Base-by-base conservation (phyloP, 2,113 vertebrate species). In the Centropristis striata region DNA sequence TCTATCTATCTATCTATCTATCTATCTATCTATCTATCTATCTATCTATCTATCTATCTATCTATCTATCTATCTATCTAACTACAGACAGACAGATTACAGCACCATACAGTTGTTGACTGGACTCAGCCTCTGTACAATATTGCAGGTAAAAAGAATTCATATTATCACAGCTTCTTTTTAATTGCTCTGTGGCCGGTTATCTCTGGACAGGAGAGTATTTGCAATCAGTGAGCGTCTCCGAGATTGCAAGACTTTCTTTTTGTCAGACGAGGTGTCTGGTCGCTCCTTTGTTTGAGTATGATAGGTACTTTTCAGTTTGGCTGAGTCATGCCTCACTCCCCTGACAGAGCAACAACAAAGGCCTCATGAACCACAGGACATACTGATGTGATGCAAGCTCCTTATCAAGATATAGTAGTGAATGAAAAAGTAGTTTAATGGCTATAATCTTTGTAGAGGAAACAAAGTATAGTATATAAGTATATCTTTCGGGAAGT, bases 241-340 rank as follows among this genome's bases (percentile, higher is more conserved):
- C 1, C 11, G 42, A 27, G 51, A 67, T 28, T 37, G 46, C 18
- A 12, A 18, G 10, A 70, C 53, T 46, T 81, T 74, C 37, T 69
- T 51, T 21, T 57, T 61, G 54, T 37, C 71, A 81, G 5, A 82
- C 53, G 11, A 55, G 54, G 44, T 25, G 67, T 87, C 63, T 53
- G 71, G 55, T 78, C 68, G 18, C 74, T 78, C 47, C 12, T 83
- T 82, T 89, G 79, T 87, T 76, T 69, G 27, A 80, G 25, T 28
- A 28, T 54, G 70, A 72, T 50, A 16, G 68, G 67, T 59, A 86
- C 69, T 83, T 83, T 87, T 85, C 53, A 58, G 36, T 74, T 84
- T 50, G 39, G 36, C 73, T 92, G 90, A 90, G 85, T 92, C 90
- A 92, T 36, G 13, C 27, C 54, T 81, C 15, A 1, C 25, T 37